phyloP scores from a whole-genome alignment of 1,140 invertebrate species.

The Chironomus striatipennis region DNA sequence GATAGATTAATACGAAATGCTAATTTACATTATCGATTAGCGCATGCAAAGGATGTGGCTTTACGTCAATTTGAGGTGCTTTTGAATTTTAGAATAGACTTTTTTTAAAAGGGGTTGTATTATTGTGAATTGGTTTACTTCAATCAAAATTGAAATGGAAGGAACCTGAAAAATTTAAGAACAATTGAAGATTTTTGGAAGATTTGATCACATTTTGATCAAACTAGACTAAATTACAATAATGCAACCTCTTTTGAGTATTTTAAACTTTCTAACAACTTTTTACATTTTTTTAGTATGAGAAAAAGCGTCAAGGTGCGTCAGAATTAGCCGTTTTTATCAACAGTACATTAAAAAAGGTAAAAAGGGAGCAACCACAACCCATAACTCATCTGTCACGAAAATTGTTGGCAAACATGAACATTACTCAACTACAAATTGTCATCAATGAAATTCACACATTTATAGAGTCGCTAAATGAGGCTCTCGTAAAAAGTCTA shows the following conservation, averaged over 20 bases:
- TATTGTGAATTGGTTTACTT: too few relatives aligned
- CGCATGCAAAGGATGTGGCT: not conserved
- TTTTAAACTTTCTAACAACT: not conserved
- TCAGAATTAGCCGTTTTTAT: not conserved
- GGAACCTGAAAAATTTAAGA: too few relatives aligned
- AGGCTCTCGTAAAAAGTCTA: not conserved
- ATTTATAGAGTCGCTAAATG: not conserved
- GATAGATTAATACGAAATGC: slow-evolving; percentile 10
- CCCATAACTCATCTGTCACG: not conserved
- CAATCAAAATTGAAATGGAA: too few relatives aligned
- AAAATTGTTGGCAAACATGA: not conserved
- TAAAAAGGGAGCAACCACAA: not conserved
- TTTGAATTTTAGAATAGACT: not conserved
- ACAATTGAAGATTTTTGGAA: too few relatives aligned
- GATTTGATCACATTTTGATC: too few relatives aligned
- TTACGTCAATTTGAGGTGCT: not conserved
- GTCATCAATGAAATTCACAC: slow-evolving; percentile 17
- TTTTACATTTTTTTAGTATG: not conserved
- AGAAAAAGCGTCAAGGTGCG: slow-evolving; percentile 3
- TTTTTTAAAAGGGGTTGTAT: too few relatives aligned
- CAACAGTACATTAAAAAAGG: not conserved
- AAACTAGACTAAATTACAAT: too few relatives aligned
- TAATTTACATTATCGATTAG: slow-evolving; percentile 17
- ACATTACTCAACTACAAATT: slow-evolving; percentile 6
- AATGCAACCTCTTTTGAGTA: too few relatives aligned